These are phyloP conservation scores for Petrocephalus zakoni DNA, from an alignment of 2,113 vertebrate species.

Conservation along the genomic window DNA sequence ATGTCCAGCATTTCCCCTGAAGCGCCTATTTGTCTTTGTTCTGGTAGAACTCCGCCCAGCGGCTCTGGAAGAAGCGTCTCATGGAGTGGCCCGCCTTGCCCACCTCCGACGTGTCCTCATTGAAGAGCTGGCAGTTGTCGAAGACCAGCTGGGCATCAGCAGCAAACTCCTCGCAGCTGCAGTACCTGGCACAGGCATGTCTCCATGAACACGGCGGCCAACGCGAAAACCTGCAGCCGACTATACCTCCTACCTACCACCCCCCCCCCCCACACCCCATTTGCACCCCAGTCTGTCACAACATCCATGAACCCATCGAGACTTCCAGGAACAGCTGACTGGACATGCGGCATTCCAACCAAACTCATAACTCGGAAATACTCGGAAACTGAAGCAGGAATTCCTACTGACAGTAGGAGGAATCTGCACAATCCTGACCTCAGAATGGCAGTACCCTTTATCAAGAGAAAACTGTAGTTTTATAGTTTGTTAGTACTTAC, in stretches of 20 bases:
- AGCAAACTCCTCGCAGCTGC: constrained; percentile 82
- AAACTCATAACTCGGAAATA: too few species aligned
- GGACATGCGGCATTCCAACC: background rate
- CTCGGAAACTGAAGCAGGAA: too few species aligned
- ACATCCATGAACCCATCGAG: background rate
- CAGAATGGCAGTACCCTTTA: too few species aligned
- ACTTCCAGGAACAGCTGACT: background rate
- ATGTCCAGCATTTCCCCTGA: constrained; percentile 26
- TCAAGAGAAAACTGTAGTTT: too few species aligned
- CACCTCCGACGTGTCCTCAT: constrained; percentile 87
- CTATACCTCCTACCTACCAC: background rate
- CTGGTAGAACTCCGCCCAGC: constrained; percentile 90
- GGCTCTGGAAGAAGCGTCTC: constrained; percentile 85
- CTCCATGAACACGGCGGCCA: background rate
- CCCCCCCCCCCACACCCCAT: background rate
- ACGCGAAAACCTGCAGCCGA: background rate
- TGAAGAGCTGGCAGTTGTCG: constrained; percentile 91
- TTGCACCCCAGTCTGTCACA: background rate
- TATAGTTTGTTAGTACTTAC: too few species aligned
- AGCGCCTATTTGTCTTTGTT: constrained; percentile 66
- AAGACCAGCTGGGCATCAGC: constrained; percentile 82
- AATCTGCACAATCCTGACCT: too few species aligned
- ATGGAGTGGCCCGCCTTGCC: constrained; percentile 79
- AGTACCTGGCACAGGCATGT: constrained; percentile 63
- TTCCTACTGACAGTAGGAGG: too few species aligned